Evolutionary conservation across 2,888 invertebrate species (phyloP), one percentile per base, ranked within the genome.

Genomic region (Labia minor): DNA sequence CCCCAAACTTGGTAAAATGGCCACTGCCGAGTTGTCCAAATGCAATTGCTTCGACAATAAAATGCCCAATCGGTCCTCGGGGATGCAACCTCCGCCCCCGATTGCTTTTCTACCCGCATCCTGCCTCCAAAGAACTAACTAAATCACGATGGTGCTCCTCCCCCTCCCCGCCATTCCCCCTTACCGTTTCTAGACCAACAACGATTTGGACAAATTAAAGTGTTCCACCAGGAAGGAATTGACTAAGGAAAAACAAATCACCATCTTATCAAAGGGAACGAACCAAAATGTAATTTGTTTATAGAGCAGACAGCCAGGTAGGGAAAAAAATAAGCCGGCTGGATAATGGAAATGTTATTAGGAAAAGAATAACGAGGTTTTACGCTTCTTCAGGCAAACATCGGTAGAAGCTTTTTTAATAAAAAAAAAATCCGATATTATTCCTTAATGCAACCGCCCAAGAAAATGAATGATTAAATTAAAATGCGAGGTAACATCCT

Each of bases 141-240:
- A 49, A 49, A 49, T 49, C 49, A 49, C 49, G 49, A 49, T 49
- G 16, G 49, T n/a, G n/a, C 4, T 3, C 49, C 49, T 14, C 49
- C 49, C 49, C 49, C 49, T 3, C 49, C 16, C 49, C 14, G 8
- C 49, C 2, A 14, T 49, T 49, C 49, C 16, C 49, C 14, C n/a
- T 14, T 10, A 14, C 14, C 14, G 49, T 49, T 49, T 49, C 49
- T 49, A 3, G 14, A 49, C 49, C 49, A 49, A 49, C 49, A 49
- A 49, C 49, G 49, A 49, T 49, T 49, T 49, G 49, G 49, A 49
- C 49, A 49, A 49, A 49, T 49, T 49, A 49, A 49, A 49, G 49
- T 49, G 49, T 49, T 49, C 49, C 49, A 49, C 14, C n/a, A 14
- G 49, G 49, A 16, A 49, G n/a, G 49, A 49, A 49, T 26, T 26